These are phyloP conservation scores for Poecilia velifera DNA, from an alignment of 2,797 vertebrate species.

Conservation along the genomic window DNA sequence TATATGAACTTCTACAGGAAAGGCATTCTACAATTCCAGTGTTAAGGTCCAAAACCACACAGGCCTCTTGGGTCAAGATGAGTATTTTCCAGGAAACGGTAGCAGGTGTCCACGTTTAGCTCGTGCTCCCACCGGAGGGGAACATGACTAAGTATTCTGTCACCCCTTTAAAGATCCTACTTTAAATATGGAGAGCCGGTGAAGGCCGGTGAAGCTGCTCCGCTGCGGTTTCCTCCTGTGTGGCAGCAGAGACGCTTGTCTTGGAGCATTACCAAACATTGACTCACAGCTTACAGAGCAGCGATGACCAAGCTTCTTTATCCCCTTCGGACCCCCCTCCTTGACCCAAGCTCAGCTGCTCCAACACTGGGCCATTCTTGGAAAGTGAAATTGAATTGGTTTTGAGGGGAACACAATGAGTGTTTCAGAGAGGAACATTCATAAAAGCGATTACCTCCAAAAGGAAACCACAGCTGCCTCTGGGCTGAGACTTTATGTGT, in stretches of 20 bases:
- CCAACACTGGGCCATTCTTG: conserved; percentile 72
- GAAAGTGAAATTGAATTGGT: conserved; percentile 76
- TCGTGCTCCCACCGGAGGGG: conserved; percentile 25
- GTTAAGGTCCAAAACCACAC: background rate
- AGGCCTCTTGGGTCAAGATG: background rate
- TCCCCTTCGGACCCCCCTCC: conserved; percentile 56
- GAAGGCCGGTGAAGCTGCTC: conserved; percentile 46
- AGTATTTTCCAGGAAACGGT: conserved; percentile 27
- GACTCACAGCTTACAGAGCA: conserved; percentile 73
- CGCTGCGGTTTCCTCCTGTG: conserved; percentile 59
- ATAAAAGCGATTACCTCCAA: conserved; percentile 51
- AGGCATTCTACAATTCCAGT: background rate
- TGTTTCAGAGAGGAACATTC: conserved; percentile 56
- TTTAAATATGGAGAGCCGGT: conserved; percentile 43
- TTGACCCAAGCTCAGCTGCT: conserved; percentile 72
- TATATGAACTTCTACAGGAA: background rate
- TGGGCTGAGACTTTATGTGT: conserved; percentile 44
- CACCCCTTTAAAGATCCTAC: conserved; percentile 52
- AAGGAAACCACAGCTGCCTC: conserved; percentile 59
- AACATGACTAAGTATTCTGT: conserved; percentile 53
- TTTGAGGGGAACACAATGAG: conserved; percentile 64
- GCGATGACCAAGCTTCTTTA: conserved; percentile 74
- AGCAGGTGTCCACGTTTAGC: conserved; percentile 49
- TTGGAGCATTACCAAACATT: conserved; percentile 74
- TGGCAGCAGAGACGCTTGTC: conserved; percentile 62